Percentiles rank a stretch among this genome's conserved stretches.
Evolutionary conservation across 2,113 vertebrate genomes (phyloP).

Genomic region (Elgaria multicarinata): DNA sequence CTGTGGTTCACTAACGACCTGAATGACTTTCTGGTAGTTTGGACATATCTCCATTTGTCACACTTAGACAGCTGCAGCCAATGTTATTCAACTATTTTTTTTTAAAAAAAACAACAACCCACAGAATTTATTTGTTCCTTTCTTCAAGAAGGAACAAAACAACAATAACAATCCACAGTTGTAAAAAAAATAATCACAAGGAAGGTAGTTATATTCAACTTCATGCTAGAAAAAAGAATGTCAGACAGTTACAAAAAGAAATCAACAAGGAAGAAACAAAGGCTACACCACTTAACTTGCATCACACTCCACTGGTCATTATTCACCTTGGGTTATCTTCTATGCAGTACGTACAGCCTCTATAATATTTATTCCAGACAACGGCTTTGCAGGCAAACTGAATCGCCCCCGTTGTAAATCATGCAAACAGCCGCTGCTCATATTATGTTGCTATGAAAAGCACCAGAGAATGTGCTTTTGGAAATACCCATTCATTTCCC

Average conservation of each 20-base stretch:
- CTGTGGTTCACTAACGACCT: constrained; percentile 71
- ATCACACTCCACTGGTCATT: not conserved
- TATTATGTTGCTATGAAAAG: not conserved
- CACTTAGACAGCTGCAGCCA: constrained; percentile 67
- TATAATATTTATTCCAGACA: constrained; percentile 41
- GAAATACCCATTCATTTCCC: constrained; percentile 34
- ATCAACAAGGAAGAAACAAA: constrained; percentile 14
- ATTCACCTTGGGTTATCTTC: constrained; percentile 47
- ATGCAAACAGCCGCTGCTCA: not conserved
- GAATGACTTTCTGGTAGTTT: constrained; percentile 74
- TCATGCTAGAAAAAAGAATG: constrained; percentile 1
- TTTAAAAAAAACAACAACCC: constrained; percentile 38
- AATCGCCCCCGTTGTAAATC: constrained; percentile 46
- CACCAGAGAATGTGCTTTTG: constrained; percentile 28
- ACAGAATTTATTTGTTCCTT: not conserved
- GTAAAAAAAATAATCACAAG: constrained; percentile 36
- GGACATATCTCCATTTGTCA: constrained; percentile 78
- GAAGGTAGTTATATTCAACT: not conserved
- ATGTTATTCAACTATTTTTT: constrained; percentile 75
- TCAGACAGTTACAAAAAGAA: constrained; percentile 9
- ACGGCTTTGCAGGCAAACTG: constrained; percentile 10
- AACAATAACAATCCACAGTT: constrained; percentile 36
- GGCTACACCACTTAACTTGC: not conserved
- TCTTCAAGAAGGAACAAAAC: constrained; percentile 49
- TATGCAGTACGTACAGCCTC: not conserved